phyloP scores from a whole-genome alignment of 1,140 invertebrate genomes.

The Paraescarpia echinospica region DNA sequence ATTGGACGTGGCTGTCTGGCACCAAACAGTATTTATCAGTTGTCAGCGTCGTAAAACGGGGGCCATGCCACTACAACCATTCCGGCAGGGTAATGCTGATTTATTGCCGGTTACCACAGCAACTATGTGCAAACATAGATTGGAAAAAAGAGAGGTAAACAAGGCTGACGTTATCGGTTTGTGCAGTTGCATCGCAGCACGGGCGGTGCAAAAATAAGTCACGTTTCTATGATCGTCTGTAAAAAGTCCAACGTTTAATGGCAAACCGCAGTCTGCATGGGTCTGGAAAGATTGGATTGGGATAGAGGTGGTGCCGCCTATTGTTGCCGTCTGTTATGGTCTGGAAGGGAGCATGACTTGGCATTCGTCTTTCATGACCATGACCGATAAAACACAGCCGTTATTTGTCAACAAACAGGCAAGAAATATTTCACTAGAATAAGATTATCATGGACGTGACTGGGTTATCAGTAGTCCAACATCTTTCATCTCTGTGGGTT shows the following conservation, averaged over 20 bases:
- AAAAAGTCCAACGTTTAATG: not conserved
- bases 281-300: not conserved
- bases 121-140: not conserved
- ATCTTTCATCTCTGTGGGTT: not conserved
- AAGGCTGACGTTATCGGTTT: not conserved
- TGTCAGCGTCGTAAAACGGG: not conserved
- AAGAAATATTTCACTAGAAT: too few relatives aligned
- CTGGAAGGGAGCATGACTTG: not conserved
- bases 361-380: too few relatives aligned
- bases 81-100: not conserved
- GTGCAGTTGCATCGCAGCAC: not conserved
- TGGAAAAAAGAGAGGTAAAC: not conserved
- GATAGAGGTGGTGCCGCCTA: not conserved
- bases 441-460: too few relatives aligned
- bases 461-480: not conserved
- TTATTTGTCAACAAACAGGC: too few relatives aligned
- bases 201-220: not conserved
- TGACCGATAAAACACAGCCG: not conserved
- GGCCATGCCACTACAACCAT: not conserved
- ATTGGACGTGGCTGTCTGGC: not conserved
- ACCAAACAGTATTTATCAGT: not conserved
- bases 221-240: not conserved
- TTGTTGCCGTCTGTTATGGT: not conserved
- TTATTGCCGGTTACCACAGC: not conserved
- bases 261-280: not conserved